phyloP scores from a whole-genome alignment of 2,797 vertebrate species.

The Melanotaenia parkinsoni region DNA sequence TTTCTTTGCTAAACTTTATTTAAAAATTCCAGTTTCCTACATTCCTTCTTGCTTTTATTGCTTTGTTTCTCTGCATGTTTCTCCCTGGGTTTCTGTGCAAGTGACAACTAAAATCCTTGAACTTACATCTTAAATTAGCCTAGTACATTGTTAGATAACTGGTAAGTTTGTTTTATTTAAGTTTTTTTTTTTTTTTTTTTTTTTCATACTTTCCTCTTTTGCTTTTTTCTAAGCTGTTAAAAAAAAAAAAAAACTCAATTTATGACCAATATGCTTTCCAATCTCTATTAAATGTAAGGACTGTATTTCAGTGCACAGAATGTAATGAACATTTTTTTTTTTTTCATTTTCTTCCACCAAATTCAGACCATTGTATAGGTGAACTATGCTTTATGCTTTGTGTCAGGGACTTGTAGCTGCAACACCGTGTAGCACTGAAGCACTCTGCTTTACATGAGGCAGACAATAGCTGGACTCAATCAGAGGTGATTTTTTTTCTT shows the following conservation, averaged over 20 bases:
- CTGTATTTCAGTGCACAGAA: neutral
- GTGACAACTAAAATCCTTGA: neutral
- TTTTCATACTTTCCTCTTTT: neutral
- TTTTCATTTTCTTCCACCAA: no score
- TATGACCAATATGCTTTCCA: neutral
- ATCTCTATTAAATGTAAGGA: neutral
- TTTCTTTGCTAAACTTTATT: no score
- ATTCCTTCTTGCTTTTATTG: neutral
- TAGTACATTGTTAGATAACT: neutral
- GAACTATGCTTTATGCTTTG: neutral
- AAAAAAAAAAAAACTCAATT: neutral
- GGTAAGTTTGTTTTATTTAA: neutral
- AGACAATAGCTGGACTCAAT: slow-evolving; percentile 22
- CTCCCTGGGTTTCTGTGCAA: neutral
- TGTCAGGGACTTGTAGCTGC: neutral
- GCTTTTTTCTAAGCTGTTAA: neutral
- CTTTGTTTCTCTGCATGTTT: neutral
- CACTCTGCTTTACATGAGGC: slow-evolving; percentile 16
- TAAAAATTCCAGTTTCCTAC: no score
- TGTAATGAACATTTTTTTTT: neutral
- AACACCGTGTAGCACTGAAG: no score
- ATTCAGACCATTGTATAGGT: slow-evolving; percentile 1
- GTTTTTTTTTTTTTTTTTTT: slow-evolving; percentile 8
- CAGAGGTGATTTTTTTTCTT: slow-evolving; percentile 32
- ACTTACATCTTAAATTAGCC: neutral